These are phyloP conservation scores for Auanema sp. DNA, from an alignment of 2,888 invertebrate genomes.

Conservation along the genomic window DNA sequence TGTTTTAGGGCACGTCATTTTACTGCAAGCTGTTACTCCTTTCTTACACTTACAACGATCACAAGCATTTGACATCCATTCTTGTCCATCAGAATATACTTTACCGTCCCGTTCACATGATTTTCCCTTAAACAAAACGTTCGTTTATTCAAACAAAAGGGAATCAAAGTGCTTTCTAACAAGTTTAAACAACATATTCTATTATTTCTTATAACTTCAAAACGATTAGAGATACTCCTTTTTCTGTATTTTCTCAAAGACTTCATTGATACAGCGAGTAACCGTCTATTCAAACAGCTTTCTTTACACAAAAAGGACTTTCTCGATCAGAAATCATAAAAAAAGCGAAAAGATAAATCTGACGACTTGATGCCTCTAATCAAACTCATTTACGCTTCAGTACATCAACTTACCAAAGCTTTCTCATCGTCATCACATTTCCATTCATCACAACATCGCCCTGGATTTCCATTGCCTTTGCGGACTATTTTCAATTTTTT, in stretches of 20 bases:
- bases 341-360: slow-evolving; percentile 1
- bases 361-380: slow-evolving; percentile 1
- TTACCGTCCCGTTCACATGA: slow-evolving; percentile 32
- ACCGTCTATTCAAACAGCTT: too few species aligned
- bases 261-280: too few species aligned
- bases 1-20: slow-evolving; percentile 48
- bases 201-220: too few species aligned
- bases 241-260: too few species aligned
- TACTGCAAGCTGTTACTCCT: slow-evolving; percentile 53
- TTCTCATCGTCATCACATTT: slow-evolving; percentile 32
- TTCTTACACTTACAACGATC: slow-evolving; percentile 48
- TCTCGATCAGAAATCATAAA: neutral
- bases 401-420: slow-evolving; percentile 13
- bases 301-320: neutral
- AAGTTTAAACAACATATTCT: too few species aligned
- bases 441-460: slow-evolving; percentile 57
- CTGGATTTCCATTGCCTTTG: slow-evolving; percentile 51
- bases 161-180: too few species aligned
- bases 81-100: slow-evolving; percentile 34
- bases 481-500: slow-evolving; percentile 37
- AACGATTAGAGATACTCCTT: too few species aligned
- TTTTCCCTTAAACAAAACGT: slow-evolving; percentile 20
- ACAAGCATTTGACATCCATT: slow-evolving; percentile 38
- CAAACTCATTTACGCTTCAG: slow-evolving; percentile 7
- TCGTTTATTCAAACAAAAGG: too few species aligned